Evolutionary conservation across 2,888 invertebrate genomes (phyloP).

Genomic region (Diplolepis rosae): DNA sequence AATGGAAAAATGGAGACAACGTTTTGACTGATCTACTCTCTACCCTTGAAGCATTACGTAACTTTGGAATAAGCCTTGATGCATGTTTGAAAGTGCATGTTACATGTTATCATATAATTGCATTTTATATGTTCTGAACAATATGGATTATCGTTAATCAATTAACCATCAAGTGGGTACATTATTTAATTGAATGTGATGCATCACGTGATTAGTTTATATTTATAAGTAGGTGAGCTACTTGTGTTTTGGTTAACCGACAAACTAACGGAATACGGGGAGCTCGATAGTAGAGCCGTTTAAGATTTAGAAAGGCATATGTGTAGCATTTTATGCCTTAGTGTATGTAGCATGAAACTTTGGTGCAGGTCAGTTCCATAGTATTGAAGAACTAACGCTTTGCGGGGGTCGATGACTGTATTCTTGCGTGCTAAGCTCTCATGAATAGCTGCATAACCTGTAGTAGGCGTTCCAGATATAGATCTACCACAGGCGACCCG

Average conservation of each 20-base stretch:
- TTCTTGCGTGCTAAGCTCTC: conserved; percentile 67
- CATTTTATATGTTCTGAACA: too few species aligned
- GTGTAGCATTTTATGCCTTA: conserved; percentile 1
- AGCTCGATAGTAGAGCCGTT: background rate
- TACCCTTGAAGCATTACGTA: too few species aligned
- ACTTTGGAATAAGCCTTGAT: too few species aligned
- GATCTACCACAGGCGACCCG: conserved; percentile 43
- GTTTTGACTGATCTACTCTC: too few species aligned
- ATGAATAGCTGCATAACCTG: conserved; percentile 61
- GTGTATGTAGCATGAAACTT: conserved; percentile 41
- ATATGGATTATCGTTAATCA: background rate
- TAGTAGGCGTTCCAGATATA: conserved; percentile 66
- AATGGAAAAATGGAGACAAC: too few species aligned
- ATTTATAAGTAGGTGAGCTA: too few species aligned
- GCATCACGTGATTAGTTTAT: conserved; percentile 6
- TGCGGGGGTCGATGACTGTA: conserved; percentile 67
- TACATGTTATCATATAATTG: too few species aligned
- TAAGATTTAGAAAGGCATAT: conserved; percentile 9
- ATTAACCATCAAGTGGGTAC: conserved; percentile 12
- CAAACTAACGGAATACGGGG: conserved; percentile 4
- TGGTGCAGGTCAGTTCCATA: conserved; percentile 45
- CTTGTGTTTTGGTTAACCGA: conserved; percentile 7
- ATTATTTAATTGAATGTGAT: background rate
- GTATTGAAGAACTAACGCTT: conserved; percentile 41
- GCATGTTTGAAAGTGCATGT: too few species aligned